These are phyloP conservation scores for Actinostola sp. DNA, from an alignment of 92 coral and sea anemone species.

Conservation along the genomic window DNA sequence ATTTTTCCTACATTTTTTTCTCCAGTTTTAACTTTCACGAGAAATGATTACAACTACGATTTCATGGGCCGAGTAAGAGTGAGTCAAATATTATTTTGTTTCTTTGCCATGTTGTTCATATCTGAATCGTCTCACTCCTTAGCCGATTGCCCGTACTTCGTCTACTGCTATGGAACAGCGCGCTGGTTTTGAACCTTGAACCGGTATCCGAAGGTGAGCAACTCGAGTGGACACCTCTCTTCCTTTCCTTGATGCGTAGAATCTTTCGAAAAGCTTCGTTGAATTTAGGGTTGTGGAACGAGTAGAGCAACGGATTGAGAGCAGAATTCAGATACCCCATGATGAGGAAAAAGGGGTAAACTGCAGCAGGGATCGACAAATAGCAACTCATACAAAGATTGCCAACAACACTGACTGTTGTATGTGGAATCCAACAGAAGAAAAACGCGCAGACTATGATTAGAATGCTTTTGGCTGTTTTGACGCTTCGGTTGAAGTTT, in stretches of 20 bases:
- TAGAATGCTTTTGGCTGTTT: conserved; percentile 73
- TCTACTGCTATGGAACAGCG: conserved; percentile 14
- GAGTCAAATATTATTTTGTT: too few relatives aligned
- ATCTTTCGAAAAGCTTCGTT: conserved; percentile 65
- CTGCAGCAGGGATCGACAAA: conserved; percentile 35
- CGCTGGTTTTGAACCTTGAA: conserved; percentile 1
- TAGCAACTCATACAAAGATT: conserved; percentile 48
- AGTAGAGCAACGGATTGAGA: conserved; percentile 86
- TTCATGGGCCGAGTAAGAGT: too few relatives aligned
- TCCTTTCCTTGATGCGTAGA: conserved; percentile 25
- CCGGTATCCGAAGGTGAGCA: conserved; percentile 21
- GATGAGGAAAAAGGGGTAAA: conserved; percentile 45
- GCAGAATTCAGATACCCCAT: conserved; percentile 88
- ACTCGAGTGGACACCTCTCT: conserved; percentile 1
- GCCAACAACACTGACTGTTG: conserved; percentile 60
- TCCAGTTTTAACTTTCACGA: too few relatives aligned
- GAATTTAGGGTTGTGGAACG: conserved; percentile 83
- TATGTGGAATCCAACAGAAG: conserved; percentile 84
- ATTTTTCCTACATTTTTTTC: too few relatives aligned
- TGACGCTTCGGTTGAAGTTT: conserved; percentile 64
- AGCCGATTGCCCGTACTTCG: conserved; percentile 21
- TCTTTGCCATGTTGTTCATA: too few relatives aligned
- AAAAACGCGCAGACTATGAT: conserved; percentile 73
- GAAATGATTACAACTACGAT: too few relatives aligned
- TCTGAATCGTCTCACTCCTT: neutral